Base-by-base conservation (phyloP, 2,113 vertebrate genomes). In the Chiloscyllium plagiosum region DNA sequence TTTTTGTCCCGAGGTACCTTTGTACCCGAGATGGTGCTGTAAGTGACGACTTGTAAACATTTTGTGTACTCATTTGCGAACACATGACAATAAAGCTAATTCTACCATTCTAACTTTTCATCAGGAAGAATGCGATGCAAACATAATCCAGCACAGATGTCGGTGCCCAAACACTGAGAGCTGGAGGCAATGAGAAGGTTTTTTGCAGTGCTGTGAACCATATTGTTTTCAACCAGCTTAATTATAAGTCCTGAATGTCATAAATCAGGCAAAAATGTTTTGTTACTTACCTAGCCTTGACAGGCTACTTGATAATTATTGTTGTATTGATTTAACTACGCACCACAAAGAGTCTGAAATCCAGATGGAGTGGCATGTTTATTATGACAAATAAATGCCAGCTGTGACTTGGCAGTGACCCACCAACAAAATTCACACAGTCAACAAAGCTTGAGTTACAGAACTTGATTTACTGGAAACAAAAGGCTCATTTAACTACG, bases 231-330 rank as follows among this genome's bases (percentile, higher is more conserved):
- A 26, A 90, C 52, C 29, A 29, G 13, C 12, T n/a, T 65, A 56
- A 90, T 90, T 90, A 61, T 61, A 61, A 83, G 37, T 17, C 4
- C 37, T 83, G 5, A 47, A 29, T 61, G 26, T 2, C 87, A 65
- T 61, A 19, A n/a, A 90, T 90, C 50, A 61, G 50, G 29, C 87
- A 52, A n/a, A 93, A 66, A 42, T 6, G 20, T 24, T 69, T 37
- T 69, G 29, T 24, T 94, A 37, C 20, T 47, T n/a, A 68, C 61
- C 61, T 68, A 33, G 1, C 1, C 1, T n/a, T 70, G 66, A 94
- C 92, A 94, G n/a, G 6, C 87, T 56, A 15, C 65, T 94, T 47
- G 66, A 47, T 69, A 94, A 94, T 94, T 94, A 94, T 94, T 70
- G 19, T 24, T 68, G 37, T 22, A 37, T 94, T 56, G 65, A 94